These are phyloP conservation scores for Ptiloglossa arizonensis DNA, from an alignment of 1,140 invertebrate species.

Conservation along the genomic window DNA sequence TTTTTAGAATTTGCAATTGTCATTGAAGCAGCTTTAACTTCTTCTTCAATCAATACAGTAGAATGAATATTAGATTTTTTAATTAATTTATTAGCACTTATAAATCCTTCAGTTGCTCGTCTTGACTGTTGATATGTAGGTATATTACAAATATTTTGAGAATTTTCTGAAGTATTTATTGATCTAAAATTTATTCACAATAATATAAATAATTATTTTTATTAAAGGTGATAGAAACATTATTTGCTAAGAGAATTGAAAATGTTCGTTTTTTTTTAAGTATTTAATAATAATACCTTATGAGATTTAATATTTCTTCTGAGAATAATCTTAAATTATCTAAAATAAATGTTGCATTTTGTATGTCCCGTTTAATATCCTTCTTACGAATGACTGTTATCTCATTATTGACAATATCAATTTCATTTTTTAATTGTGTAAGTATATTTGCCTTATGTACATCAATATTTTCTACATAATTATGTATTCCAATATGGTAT, in stretches of 20 bases:
- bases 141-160: constrained; percentile 7
- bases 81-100: constrained; percentile 7
- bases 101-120: constrained; percentile 3
- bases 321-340: constrained; percentile 40
- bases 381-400: constrained; percentile 20
- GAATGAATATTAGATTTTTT: background rate
- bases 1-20: constrained; percentile 5
- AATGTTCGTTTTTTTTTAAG: background rate
- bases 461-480: background rate
- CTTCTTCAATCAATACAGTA: background rate
- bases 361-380: constrained; percentile 28
- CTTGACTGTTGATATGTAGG: background rate
- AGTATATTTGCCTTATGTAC: background rate
- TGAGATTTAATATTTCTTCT: constrained; percentile 15
- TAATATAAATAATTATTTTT: background rate
- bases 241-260: background rate
- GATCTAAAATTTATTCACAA: constrained; percentile 31
- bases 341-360: constrained; percentile 14
- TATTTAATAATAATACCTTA: constrained; percentile 15
- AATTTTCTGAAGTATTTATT: constrained; percentile 14
- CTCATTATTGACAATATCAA: constrained; percentile 49
- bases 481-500: background rate
- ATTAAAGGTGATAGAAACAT: background rate
- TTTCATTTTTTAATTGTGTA: constrained; percentile 53
- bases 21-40: background rate